A percentile compares a stretch with the other conserved stretches of the same genome.
These are phyloP conservation scores for Drosophila pachea DNA, from an alignment of 1,140 invertebrate species.

Conservation along the genomic window DNA sequence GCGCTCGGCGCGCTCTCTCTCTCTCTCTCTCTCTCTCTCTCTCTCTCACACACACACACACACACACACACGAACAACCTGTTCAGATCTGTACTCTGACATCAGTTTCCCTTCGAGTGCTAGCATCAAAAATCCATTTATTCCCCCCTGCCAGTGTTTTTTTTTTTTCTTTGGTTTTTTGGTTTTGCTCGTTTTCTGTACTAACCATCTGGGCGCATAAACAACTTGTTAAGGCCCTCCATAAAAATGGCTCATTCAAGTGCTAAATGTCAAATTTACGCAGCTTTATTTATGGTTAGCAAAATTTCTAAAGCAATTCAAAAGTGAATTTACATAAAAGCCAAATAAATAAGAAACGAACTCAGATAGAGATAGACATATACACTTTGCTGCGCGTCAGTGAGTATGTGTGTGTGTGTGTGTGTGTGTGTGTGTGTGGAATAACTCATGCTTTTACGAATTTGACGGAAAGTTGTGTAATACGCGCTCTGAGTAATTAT, in stretches of 20 bases:
- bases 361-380: conserved; percentile 13
- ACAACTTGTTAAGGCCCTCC: conserved; percentile 50
- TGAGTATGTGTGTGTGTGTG: not conserved
- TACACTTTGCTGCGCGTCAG: not conserved
- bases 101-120: conserved; percentile 44
- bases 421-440: not conserved
- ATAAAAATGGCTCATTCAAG: conserved; percentile 60
- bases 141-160: not conserved
- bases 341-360: conserved; percentile 42
- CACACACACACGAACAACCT: conserved; percentile 5
- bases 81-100: conserved; percentile 35
- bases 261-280: conserved; percentile 60
- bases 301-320: conserved; percentile 39
- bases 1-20: too few relatives aligned
- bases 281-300: conserved; percentile 55
- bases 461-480: conserved; percentile 29
- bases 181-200: not conserved
- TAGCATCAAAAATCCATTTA: conserved; percentile 39
- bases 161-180: not conserved
- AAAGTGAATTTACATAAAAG: conserved; percentile 55
- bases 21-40: too few relatives aligned
- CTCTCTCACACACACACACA: too few relatives aligned
- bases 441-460: conserved; percentile 16
- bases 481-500: conserved; percentile 46
- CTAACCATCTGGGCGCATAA: conserved; percentile 34